These are phyloP conservation scores for Girardinichthys multiradiatus DNA, from an alignment of 2,113 vertebrate species.

Conservation along the genomic window DNA sequence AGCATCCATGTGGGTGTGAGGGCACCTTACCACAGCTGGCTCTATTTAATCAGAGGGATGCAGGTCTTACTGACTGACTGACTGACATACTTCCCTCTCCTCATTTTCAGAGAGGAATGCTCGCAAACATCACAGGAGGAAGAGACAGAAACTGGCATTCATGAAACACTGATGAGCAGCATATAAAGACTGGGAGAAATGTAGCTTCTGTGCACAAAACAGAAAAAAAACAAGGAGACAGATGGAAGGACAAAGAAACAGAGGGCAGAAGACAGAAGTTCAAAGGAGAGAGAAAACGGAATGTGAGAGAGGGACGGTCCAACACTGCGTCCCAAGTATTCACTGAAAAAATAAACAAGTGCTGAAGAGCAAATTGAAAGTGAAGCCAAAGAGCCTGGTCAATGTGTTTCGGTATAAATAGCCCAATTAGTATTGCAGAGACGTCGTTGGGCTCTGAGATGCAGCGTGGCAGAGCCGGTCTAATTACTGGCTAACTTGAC, in stretches of 20 bases:
- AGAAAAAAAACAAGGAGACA: conserved; percentile 30
- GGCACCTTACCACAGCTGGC: conserved; percentile 55
- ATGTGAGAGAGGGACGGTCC: conserved; percentile 14
- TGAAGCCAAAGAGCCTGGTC: conserved; percentile 57
- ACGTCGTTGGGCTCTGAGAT: conserved; percentile 44
- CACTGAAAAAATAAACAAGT: conserved; percentile 58
- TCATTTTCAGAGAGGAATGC: conserved; percentile 28
- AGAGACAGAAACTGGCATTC: conserved; percentile 33
- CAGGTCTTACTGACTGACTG: conserved; percentile 58
- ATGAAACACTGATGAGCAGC: conserved; percentile 57
- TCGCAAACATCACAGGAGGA: conserved; percentile 31
- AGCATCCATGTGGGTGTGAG: conserved; percentile 33
- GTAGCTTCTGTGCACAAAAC: conserved; percentile 15
- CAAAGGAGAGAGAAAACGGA: conserved; percentile 29
- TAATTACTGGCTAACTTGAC: conserved; percentile 75
- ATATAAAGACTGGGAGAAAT: conserved; percentile 28
- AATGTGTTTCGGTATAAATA: conserved; percentile 71
- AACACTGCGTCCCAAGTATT: conserved; percentile 39
- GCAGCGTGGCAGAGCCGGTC: conserved; percentile 56
- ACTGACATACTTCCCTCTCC: conserved; percentile 52
- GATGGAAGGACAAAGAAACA: conserved; percentile 44
- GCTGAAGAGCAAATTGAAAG: conserved; percentile 55
- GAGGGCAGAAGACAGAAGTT: conserved; percentile 52
- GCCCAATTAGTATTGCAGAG: conserved; percentile 69
- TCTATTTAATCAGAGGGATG: conserved; percentile 64